These are phyloP conservation scores for Elephas maximus DNA, from an alignment of 2,113 vertebrate species.

Conservation along the genomic window DNA sequence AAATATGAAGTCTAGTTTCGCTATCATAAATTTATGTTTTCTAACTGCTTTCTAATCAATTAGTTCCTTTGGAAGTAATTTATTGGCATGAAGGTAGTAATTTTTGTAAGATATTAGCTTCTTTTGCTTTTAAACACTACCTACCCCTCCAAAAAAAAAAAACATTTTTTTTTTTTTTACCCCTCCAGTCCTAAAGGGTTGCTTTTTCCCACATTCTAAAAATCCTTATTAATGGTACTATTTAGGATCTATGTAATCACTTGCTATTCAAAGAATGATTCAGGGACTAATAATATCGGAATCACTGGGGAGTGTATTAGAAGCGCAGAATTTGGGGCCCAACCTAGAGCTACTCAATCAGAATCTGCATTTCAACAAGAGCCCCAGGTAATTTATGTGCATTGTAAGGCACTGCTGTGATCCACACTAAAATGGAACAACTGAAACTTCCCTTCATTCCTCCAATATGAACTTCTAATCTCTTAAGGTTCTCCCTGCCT, in stretches of 20 bases:
- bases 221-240: neutral
- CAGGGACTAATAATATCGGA: neutral
- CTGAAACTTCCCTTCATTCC: neutral
- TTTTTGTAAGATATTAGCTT: neutral
- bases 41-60: conserved; percentile 25
- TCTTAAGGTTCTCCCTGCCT: neutral
- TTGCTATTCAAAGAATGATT: neutral
- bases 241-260: neutral
- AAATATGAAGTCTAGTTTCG: neutral
- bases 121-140: neutral
- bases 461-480: neutral
- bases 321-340: neutral
- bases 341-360: neutral
- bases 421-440: neutral
- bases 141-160: no score
- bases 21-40: neutral
- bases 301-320: neutral
- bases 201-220: neutral
- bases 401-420: neutral
- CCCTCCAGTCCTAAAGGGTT: neutral
- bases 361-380: neutral
- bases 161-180: no score
- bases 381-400: neutral
- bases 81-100: conserved; percentile 13
- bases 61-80: conserved; percentile 18